Conservation (phyloP, 2,797 vertebrate species). For the Menidia menidia region DNA sequence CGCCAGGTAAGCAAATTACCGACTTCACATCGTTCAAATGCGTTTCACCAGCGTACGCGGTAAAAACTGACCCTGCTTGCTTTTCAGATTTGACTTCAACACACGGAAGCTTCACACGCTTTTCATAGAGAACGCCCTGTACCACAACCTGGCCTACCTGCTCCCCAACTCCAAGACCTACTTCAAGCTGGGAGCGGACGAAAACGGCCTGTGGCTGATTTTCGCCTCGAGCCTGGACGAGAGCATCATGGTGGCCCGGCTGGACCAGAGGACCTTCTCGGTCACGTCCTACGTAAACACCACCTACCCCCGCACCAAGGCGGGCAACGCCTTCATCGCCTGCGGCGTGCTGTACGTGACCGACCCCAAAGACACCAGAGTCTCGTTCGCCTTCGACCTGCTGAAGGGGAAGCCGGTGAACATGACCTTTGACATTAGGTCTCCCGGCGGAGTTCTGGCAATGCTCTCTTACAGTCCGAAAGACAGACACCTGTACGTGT, state of each 20-base stretch:
- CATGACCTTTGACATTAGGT: slow-evolving; percentile 87
- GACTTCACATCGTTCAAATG: not conserved
- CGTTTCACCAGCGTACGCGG: not conserved
- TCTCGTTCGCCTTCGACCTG: slow-evolving; percentile 93
- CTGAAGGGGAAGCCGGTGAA: slow-evolving; percentile 87
- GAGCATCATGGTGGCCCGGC: slow-evolving; percentile 87
- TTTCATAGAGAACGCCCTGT: slow-evolving; percentile 85
- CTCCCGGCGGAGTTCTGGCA: slow-evolving; percentile 87
- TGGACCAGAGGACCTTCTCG: slow-evolving; percentile 89
- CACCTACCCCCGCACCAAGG: slow-evolving; percentile 92
- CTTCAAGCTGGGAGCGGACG: slow-evolving; percentile 92
- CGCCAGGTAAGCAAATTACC: slow-evolving; percentile 83
- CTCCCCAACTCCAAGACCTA: slow-evolving; percentile 96
- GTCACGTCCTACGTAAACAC: slow-evolving; percentile 87
- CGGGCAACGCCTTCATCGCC: slow-evolving; percentile 92
- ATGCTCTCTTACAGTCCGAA: slow-evolving; percentile 94
- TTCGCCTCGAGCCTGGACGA: slow-evolving; percentile 90
- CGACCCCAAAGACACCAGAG: slow-evolving; percentile 88
- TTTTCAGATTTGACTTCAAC: slow-evolving; percentile 85
- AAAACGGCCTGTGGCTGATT: slow-evolving; percentile 94
- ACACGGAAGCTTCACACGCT: slow-evolving; percentile 79
- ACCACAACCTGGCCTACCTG: slow-evolving; percentile 90
- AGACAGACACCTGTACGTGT: slow-evolving; percentile 89
- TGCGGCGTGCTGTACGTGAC: slow-evolving; percentile 93
- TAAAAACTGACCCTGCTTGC: slow-evolving; percentile 6